Evolutionary conservation across 23 tunicate species (phyloP), one percentile per base, ranked within the genome.

Genomic region (Pegea sp.): DNA sequence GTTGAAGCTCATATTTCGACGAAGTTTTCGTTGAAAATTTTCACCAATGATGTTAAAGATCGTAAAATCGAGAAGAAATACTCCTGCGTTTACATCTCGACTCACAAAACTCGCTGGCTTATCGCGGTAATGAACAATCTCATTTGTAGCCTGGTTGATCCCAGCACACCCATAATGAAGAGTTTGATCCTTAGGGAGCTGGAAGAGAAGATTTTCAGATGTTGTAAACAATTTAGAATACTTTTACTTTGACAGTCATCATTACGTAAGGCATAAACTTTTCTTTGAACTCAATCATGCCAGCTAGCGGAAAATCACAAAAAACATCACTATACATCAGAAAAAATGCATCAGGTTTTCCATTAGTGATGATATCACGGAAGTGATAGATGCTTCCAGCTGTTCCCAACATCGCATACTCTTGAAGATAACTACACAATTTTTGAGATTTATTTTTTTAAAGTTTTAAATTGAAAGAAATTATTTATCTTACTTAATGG

Each of bases 381-480:
- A 89, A 89, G 57, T 76, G 98, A 57, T 89, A 77, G 2, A 89
- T 59, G 54, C 90, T 65, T 0, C 98, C 98, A 19, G 81, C 98
- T 18, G 98, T 89, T 24, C 98, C 98, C 31, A 89, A 76, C 81
- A 89, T 71, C 28, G 90, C 63, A 59, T 89, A 89, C 34, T 89
- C 98, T 49, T 89, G 90, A 1, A 89, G 63, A 61, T 89, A 89
- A 52, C 95, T 84, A n/a, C n/a, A n/a, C n/a, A n/a, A n/a, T n/a
- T n/a, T n/a, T n/a, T 16, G 11, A 16, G 11, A 16, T 38, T 16
- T 8, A 38, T 38, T 38, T 38, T 38, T 38, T 8, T 8, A 11
- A 38, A 38, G 16, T 38, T 38, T 38, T 16, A 38, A 38, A 38
- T 16, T 38, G 11, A 8, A 38, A 8, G 3, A 2, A 24, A 20